phyloP scores from a whole-genome alignment of 2,113 vertebrate species.

The Irena cyanogastra region DNA sequence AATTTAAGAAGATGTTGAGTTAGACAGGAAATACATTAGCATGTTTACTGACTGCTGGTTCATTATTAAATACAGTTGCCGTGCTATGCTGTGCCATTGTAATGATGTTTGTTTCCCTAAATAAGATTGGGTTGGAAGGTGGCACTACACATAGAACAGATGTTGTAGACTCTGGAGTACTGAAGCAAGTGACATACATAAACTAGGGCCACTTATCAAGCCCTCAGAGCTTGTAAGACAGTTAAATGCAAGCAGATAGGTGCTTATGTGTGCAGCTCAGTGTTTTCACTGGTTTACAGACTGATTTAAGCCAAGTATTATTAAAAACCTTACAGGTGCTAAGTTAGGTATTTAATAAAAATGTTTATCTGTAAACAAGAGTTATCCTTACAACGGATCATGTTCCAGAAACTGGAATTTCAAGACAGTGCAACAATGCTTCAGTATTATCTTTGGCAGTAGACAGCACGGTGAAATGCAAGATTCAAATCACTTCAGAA shows the following conservation, averaged over 20 bases:
- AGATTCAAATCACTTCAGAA: conserved; percentile 74
- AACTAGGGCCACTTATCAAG: not conserved
- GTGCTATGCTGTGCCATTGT: not conserved
- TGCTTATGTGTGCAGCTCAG: not conserved
- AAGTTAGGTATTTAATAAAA: conserved; percentile 53
- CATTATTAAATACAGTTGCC: conserved; percentile 26
- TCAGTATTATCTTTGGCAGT: conserved; percentile 73
- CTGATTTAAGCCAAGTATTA: conserved; percentile 26
- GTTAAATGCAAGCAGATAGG: conserved; percentile 15
- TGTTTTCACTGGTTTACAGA: conserved; percentile 42
- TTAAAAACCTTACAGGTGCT: conserved; percentile 47
- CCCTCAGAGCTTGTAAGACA: not conserved
- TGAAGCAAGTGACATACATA: not conserved
- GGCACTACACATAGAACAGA: conserved; percentile 25
- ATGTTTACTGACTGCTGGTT: not conserved
- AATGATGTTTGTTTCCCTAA: not conserved
- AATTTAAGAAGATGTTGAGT: not conserved
- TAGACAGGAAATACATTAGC: not conserved
- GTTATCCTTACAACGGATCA: conserved; percentile 52
- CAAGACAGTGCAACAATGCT: conserved; percentile 61
- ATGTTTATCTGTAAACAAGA: conserved; percentile 69
- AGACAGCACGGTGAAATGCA: conserved; percentile 52
- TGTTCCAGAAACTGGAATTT: conserved; percentile 53
- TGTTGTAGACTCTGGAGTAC: not conserved
- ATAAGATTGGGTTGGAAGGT: not conserved